Percentiles rank a stretch among this genome's conserved stretches.
These are phyloP conservation scores for Gallinago paraguaiae DNA, from an alignment of 2,113 vertebrate genomes.

Conservation along the genomic window DNA sequence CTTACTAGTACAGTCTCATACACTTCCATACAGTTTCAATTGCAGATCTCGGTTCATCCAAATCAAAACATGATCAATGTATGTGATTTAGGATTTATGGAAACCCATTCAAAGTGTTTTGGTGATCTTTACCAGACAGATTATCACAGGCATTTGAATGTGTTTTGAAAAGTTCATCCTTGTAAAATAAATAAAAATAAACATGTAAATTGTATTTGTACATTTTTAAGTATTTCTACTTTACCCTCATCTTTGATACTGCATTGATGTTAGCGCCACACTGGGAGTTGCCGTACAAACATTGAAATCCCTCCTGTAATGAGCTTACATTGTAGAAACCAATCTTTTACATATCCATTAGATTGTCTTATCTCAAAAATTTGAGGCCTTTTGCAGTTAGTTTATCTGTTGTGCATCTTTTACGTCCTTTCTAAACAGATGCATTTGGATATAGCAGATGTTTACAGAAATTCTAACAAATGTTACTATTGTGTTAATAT, in stretches of 20 bases:
- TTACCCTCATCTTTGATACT: not conserved
- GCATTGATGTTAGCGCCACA: not conserved
- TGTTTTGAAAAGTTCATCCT: not conserved
- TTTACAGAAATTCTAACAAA: not conserved
- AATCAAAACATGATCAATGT: not conserved
- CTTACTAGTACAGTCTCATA: not conserved
- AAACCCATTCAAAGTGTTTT: not conserved
- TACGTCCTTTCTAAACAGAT: not conserved
- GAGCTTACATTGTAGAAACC: not conserved
- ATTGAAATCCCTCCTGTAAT: not conserved
- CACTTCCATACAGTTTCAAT: not conserved
- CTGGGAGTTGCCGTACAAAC: not conserved
- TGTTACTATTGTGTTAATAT: not conserved
- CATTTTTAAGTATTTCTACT: not conserved
- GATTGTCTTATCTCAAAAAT: not conserved
- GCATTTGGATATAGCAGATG: not conserved
- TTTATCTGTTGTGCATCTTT: not conserved
- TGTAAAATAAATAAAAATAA: not conserved
- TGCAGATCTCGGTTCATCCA: not conserved
- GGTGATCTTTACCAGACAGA: not conserved
- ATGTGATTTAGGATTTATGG: not conserved
- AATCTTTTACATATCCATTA: not conserved
- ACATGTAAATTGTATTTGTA: not conserved
- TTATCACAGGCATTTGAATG: not conserved
- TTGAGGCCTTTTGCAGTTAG: not conserved